Base-by-base conservation (phyloP, 2,888 invertebrate species). In the Mesochorus sp. region DNA sequence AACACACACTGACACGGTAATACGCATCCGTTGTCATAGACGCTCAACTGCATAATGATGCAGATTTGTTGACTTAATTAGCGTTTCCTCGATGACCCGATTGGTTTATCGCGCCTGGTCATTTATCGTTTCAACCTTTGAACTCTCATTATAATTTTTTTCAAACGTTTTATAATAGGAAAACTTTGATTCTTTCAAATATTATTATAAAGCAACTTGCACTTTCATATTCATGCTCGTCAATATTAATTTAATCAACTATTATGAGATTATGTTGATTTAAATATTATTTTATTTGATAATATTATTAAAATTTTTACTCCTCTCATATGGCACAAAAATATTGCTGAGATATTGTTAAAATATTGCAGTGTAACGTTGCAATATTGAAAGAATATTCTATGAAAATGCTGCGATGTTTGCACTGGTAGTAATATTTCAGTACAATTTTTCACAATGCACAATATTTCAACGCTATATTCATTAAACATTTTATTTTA, bases 101-200 rank as follows among this genome's bases (percentile, higher is more conserved):
- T 14, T 53, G n/a, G 64, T 28, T 76, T 79, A 72, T 72, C 76
- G 21, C 47, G 12, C 28, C 2, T 51, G 14, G 39, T 57, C 53
- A 37, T 19, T 67, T 76, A 67, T 72, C 71, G 17, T 42, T 21
- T n/a, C 44, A 62, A 76, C 72, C 62, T 72, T 61, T 37, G 79
- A 68, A 73, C 73, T 64, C 24, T 31, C 31, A 73, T 73, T 77
- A 51, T 73, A 17, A n/a, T 42, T 6, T 19, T 44, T 21, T 10
- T 17, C n/a, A 57, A 39, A 34, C n/a, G 28, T 37, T 31, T 31
- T 14, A 8, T 14, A 28, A 26, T 10, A 34, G 8, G 21, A 19
- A 3, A 42, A 8, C 44, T 8, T 24, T 24, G 28, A 31, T 28
- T 31, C 34, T 28, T 42, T 19, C 6, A 61, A 12, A 26, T 28